Percentiles rank a stretch among this genome's conserved stretches.
Conservation (phyloP, 2,797 vertebrate genomes). For the Echiichthys vipera region DNA sequence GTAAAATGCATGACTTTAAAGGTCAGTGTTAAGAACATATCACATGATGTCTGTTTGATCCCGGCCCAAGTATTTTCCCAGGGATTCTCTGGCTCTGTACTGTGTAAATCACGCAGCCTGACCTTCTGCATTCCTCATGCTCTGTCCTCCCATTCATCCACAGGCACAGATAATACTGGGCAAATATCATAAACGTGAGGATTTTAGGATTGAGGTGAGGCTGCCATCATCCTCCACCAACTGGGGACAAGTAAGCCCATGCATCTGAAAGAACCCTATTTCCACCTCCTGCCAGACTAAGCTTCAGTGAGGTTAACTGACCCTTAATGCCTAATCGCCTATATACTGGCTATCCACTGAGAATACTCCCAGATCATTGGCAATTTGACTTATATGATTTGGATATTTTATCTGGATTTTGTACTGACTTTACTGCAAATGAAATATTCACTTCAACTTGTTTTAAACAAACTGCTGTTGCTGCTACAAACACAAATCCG, state of each 20-base stretch:
- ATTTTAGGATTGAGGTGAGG: constrained; percentile 89
- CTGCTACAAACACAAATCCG: background rate
- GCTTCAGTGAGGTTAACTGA: constrained; percentile 40
- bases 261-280: constrained; percentile 61
- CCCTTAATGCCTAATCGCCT: constrained; percentile 43
- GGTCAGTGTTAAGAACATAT: constrained; percentile 80
- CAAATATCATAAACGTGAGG: constrained; percentile 92
- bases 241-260: constrained; percentile 79
- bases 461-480: background rate
- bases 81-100: constrained; percentile 75
- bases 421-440: background rate
- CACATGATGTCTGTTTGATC: constrained; percentile 76
- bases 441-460: background rate
- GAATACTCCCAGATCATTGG: constrained; percentile 23
- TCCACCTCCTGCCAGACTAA: constrained; percentile 49
- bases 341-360: constrained; percentile 23
- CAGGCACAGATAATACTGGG: constrained; percentile 89
- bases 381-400: constrained; percentile 8
- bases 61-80: constrained; percentile 81
- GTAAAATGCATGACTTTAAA: constrained; percentile 69
- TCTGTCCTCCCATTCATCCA: constrained; percentile 92
- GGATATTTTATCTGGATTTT: background rate
- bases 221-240: constrained; percentile 74
- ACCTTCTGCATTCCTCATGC: constrained; percentile 86
- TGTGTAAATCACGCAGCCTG: constrained; percentile 81